These are phyloP conservation scores for Elaphurus davidianus DNA, from an alignment of 2,113 vertebrate species.

Conservation along the genomic window DNA sequence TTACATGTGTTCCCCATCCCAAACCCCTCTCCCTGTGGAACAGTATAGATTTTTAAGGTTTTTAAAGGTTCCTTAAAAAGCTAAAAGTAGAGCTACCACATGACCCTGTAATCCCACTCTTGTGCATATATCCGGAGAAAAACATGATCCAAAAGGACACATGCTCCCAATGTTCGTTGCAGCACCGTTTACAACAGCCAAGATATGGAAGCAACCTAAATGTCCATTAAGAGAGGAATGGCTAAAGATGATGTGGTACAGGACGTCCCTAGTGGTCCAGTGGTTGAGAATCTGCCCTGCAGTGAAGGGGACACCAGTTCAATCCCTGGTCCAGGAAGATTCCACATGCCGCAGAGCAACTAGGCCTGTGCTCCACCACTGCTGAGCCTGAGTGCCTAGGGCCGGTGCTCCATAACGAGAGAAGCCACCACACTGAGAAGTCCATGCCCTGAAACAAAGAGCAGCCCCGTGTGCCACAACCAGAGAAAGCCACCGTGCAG, in stretches of 20 bases:
- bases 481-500: background rate
- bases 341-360: background rate
- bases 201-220: background rate
- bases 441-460: background rate
- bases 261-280: background rate
- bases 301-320: background rate
- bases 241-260: background rate
- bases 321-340: background rate
- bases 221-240: background rate
- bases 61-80: background rate
- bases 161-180: background rate
- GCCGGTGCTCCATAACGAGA: background rate
- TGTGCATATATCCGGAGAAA: background rate
- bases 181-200: background rate
- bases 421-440: background rate
- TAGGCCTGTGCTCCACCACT: background rate
- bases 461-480: background rate
- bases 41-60: background rate
- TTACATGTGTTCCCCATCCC: no score
- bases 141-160: background rate
- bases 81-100: background rate
- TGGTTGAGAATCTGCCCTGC: background rate
- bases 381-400: background rate
- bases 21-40: background rate
- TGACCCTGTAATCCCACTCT: background rate